These are phyloP conservation scores for Drosophila dunni DNA, from an alignment of 1,140 invertebrate species.

Conservation along the genomic window DNA sequence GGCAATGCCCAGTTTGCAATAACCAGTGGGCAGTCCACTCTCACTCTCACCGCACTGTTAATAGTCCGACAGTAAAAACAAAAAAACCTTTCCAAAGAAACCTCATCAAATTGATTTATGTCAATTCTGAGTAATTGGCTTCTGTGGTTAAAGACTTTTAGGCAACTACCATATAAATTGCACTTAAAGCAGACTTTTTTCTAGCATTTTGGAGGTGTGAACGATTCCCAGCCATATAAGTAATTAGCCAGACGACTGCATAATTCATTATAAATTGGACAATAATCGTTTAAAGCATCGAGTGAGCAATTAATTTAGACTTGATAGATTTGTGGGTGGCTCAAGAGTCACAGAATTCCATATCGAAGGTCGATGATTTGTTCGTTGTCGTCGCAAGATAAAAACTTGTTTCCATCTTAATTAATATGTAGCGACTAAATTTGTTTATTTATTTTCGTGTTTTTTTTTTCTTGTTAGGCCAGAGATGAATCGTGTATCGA, in stretches of 20 bases:
- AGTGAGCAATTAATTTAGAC: conserved; percentile 4
- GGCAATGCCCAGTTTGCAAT: neutral
- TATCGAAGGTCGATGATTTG: conserved; percentile 19
- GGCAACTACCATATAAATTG: neutral
- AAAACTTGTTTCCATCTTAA: conserved; percentile 35
- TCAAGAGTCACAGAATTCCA: conserved; percentile 11
- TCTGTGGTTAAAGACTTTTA: conserved; percentile 14
- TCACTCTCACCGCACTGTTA: conserved; percentile 13
- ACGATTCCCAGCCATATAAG: neutral
- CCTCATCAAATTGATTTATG: conserved; percentile 14
- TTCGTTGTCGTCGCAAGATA: neutral
- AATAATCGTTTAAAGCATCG: conserved; percentile 5
- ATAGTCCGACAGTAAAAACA: conserved; percentile 2
- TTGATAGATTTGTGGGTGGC: conserved; percentile 29
- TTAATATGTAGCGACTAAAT: conserved; percentile 17
- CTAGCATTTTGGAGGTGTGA: conserved; percentile 4
- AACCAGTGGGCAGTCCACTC: conserved; percentile 13
- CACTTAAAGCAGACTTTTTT: neutral
- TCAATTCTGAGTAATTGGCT: conserved; percentile 24
- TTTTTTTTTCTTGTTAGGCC: neutral
- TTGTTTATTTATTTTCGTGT: neutral
- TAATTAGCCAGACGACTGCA: neutral
- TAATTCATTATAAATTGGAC: conserved; percentile 11
- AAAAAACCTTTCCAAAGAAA: conserved; percentile 12
- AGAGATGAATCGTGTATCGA: conserved; percentile 20